These are phyloP conservation scores for Spialia ferax DNA, from an alignment of 2,888 invertebrate genomes.

Conservation along the genomic window DNA sequence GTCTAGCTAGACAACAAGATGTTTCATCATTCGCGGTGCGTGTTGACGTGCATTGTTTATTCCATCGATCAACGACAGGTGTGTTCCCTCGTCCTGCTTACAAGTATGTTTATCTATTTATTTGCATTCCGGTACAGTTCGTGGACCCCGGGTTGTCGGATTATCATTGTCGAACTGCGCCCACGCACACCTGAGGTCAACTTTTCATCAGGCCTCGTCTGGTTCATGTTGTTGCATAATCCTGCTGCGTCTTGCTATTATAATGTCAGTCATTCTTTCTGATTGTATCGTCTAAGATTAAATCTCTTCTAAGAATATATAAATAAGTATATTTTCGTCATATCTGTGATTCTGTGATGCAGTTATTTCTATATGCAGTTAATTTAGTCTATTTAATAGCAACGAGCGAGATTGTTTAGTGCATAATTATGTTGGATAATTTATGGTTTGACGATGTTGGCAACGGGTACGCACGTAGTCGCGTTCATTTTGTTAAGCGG, in stretches of 20 bases:
- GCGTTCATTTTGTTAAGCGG: slow-evolving; percentile 61
- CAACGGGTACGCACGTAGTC: slow-evolving; percentile 51
- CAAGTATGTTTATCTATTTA: slow-evolving; percentile 80
- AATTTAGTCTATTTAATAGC: slow-evolving; percentile 31
- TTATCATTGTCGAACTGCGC: slow-evolving; percentile 72
- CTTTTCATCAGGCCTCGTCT: slow-evolving; percentile 66
- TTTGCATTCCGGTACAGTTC: slow-evolving; percentile 83
- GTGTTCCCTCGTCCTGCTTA: slow-evolving; percentile 78
- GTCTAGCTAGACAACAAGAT: slow-evolving; percentile 42
- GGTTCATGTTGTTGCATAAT: slow-evolving; percentile 60
- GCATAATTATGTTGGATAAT: slow-evolving; percentile 39
- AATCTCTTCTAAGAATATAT: background rate
- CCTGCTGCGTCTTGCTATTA: slow-evolving; percentile 52
- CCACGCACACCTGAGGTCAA: slow-evolving; percentile 66
- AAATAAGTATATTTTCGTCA: background rate
- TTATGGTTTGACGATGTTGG: slow-evolving; percentile 51
- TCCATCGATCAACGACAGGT: slow-evolving; percentile 77
- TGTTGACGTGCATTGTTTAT: slow-evolving; percentile 79
- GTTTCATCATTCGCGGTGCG: slow-evolving; percentile 58
- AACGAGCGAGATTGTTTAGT: slow-evolving; percentile 33
- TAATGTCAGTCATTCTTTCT: slow-evolving; percentile 54
- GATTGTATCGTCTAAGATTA: slow-evolving; percentile 51
- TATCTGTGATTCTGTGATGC: background rate
- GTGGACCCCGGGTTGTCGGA: slow-evolving; percentile 70
- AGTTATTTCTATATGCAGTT: slow-evolving; percentile 33